Conservation (phyloP, 2,888 invertebrate genomes). For the Callosobruchus maculatus region DNA sequence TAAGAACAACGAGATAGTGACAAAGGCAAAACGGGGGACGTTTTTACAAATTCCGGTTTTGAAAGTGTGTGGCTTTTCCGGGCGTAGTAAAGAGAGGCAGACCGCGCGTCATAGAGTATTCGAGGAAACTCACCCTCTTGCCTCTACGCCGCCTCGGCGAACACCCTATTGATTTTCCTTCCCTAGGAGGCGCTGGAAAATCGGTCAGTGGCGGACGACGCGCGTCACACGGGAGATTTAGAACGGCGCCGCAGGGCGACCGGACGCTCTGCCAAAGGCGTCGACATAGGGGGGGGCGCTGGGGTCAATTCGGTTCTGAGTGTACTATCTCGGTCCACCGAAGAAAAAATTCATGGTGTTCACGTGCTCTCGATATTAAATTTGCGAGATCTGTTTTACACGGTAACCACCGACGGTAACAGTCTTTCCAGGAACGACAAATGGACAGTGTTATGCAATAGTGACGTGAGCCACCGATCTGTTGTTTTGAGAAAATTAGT, state of each 20-base stretch:
- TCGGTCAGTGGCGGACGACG: constrained; percentile 1
- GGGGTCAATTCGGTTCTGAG: too few relatives aligned
- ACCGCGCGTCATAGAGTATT: constrained; percentile 18
- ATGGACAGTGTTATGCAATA: too few relatives aligned
- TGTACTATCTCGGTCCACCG: too few relatives aligned
- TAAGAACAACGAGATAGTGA: neutral
- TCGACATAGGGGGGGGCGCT: neutral
- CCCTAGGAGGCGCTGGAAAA: constrained; percentile 28
- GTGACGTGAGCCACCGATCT: too few relatives aligned
- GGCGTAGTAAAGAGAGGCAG: constrained; percentile 20
- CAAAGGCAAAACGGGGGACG: neutral
- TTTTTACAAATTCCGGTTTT: constrained; percentile 5
- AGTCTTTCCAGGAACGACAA: too few relatives aligned
- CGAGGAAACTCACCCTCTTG: constrained; percentile 20
- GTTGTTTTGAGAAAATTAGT: too few relatives aligned
- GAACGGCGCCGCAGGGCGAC: neutral
- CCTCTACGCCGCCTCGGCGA: constrained; percentile 29
- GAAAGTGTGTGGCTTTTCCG: constrained; percentile 11
- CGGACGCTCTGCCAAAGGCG: neutral
- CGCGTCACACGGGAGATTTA: neutral
- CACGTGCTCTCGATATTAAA: too few relatives aligned
- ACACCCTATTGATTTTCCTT: constrained; percentile 40
- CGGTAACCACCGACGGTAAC: too few relatives aligned
- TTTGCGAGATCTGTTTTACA: too few relatives aligned
- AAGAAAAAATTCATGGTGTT: too few relatives aligned